Percentiles rank a stretch among this genome's conserved stretches.
These are phyloP conservation scores for Beaufortia kweichowensis DNA, from an alignment of 2,113 vertebrate species.

Conservation along the genomic window DNA sequence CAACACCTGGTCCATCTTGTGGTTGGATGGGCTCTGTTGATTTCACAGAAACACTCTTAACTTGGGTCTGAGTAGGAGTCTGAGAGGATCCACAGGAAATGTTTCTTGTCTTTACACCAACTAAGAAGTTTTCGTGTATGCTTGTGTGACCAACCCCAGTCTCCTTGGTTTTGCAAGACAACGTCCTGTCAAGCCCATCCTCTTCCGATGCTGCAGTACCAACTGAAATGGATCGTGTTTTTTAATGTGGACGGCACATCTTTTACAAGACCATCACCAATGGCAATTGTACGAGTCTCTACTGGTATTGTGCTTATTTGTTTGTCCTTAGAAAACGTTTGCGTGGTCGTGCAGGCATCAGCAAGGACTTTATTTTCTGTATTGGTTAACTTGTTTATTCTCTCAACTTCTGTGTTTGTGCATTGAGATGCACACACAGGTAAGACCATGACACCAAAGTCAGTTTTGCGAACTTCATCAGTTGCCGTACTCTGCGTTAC, in stretches of 20 bases:
- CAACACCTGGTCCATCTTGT: slow-evolving; percentile 61
- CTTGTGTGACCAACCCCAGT: slow-evolving; percentile 81
- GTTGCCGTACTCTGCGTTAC: slow-evolving; percentile 74
- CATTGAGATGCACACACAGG: slow-evolving; percentile 72
- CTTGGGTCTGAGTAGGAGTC: slow-evolving; percentile 28
- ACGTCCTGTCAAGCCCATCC: slow-evolving; percentile 66
- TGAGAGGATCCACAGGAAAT: slow-evolving; percentile 89
- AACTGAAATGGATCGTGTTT: slow-evolving; percentile 83
- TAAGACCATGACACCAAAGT: slow-evolving; percentile 75
- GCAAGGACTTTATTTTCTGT: slow-evolving; percentile 64
- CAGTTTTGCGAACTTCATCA: slow-evolving; percentile 64
- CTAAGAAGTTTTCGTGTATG: slow-evolving; percentile 86
- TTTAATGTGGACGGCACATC: slow-evolving; percentile 73
- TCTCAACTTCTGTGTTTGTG: slow-evolving; percentile 74
- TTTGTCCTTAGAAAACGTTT: slow-evolving; percentile 73
- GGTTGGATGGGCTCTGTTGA: slow-evolving; percentile 27
- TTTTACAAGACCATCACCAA: slow-evolving; percentile 90
- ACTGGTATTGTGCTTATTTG: slow-evolving; percentile 79
- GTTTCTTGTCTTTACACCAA: slow-evolving; percentile 91
- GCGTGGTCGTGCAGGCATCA: slow-evolving; percentile 79
- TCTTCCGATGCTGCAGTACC: slow-evolving; percentile 78
- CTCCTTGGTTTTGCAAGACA: slow-evolving; percentile 85
- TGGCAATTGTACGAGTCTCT: slow-evolving; percentile 79
- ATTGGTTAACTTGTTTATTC: slow-evolving; percentile 75
- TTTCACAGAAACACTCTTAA: slow-evolving; percentile 74